Evolutionary conservation across 35 echinoderm and acorn worm species (phyloP), one percentile per base, ranked within the genome.

Genomic region (Holothuria glaberrima): DNA sequence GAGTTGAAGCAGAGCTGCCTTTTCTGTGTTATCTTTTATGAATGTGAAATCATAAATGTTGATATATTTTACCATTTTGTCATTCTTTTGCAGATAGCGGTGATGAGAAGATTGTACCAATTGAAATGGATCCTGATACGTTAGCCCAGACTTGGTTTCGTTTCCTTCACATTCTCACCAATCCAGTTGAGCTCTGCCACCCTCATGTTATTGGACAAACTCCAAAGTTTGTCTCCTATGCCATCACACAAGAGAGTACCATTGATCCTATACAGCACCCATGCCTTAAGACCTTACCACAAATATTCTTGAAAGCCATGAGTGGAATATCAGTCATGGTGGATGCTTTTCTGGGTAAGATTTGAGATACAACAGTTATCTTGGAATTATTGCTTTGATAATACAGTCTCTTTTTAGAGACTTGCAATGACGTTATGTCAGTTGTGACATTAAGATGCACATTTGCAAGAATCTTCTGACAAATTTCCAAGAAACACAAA

Each of bases 111-210:
- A 99, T 99, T 33, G 88, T 99, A 25, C 93, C 97, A 0, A 57
- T 84, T 7, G 97, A 95, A 29, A 83, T 99, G 91, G 97, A 99
- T 48, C 92, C 91, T 38, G 89, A 95, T 34, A 88, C 88, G 30
- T 52, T 99, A 14, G 97, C 97, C 9, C 97, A 99, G 70, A 90
- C 88, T 14, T 99, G 97, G 97, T 99, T 99, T 63, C 59, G 97
- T 22, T 99, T 99, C 66, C 91, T 99, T 0, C 97, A 99, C 76
- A 50, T 99, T 19, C 64, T 99, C 3, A 92, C 70, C 72, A 99
- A 99, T 67, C 97, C 97, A 12, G 97, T 99, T 19, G 93, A 99
- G 86, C 93, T 99, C 4, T 95, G 93, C 79, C 91, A 88, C 48
- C 93, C 97, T 69, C 85, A 92, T 20, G 80, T 94, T 52, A 95